A percentile compares a stretch with the other conserved stretches of the same genome.
phyloP scores from a whole-genome alignment of 2,113 vertebrate species.

The Chlorodrepanis virens region DNA sequence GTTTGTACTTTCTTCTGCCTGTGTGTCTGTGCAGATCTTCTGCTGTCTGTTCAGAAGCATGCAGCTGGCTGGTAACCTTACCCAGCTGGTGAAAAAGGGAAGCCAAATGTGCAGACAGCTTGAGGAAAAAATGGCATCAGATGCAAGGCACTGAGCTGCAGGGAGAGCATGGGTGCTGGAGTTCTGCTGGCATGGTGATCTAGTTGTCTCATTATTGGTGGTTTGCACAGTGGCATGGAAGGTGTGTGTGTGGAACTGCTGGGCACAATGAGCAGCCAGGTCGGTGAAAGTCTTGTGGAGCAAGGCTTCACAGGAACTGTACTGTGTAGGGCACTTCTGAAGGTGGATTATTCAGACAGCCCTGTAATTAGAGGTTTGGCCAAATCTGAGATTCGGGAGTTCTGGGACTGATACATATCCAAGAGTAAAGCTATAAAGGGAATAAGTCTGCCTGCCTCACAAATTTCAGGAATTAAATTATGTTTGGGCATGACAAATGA shows the following conservation, averaged over 20 bases:
- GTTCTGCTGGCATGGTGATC: background rate
- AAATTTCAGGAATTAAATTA: background rate
- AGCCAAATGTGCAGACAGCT: background rate
- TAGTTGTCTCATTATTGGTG: background rate
- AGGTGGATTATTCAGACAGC: background rate
- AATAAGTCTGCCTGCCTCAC: background rate
- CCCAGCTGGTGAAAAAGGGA: background rate
- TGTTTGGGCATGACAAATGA: background rate
- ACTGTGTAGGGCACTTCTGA: background rate
- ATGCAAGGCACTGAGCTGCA: background rate
- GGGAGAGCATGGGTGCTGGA: background rate
- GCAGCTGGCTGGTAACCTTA: constrained; percentile 1
- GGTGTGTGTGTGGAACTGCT: background rate
- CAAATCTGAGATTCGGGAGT: background rate
- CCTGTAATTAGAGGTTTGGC: background rate
- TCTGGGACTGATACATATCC: background rate
- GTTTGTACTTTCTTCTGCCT: background rate
- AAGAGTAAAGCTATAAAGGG: background rate
- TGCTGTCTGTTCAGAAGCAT: background rate
- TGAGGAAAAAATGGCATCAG: background rate
- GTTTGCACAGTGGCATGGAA: accelerated
- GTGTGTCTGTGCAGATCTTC: background rate
- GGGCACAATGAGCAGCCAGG: background rate
- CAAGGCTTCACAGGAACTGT: background rate
- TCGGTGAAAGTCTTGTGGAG: background rate